Percentiles rank a stretch among this genome's conserved stretches.
These are phyloP conservation scores for Cottoperca gobio DNA, from an alignment of 2,797 vertebrate genomes.

Conservation along the genomic window DNA sequence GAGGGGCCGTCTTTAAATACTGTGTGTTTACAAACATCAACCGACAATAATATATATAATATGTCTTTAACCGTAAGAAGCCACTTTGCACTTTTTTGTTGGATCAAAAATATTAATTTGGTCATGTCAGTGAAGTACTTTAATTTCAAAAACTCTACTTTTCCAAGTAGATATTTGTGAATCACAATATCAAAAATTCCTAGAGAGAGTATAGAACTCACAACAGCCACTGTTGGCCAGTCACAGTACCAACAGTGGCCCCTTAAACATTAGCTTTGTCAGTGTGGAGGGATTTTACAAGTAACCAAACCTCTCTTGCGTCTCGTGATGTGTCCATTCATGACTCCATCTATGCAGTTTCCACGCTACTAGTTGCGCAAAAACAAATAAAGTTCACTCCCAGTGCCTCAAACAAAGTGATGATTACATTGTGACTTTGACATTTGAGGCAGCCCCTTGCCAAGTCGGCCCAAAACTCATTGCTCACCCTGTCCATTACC, in stretches of 20 bases:
- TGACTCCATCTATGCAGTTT: conserved; percentile 55
- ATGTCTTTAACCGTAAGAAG: no score
- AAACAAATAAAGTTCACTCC: conserved; percentile 64
- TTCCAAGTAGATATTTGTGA: background rate
- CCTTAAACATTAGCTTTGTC: conserved; percentile 12
- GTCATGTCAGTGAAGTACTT: background rate
- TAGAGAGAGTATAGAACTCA: background rate
- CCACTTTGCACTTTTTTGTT: background rate
- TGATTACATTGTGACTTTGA: conserved; percentile 75
- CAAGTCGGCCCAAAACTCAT: conserved; percentile 73
- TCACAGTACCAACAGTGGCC: background rate
- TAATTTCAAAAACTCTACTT: background rate
- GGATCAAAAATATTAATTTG: background rate
- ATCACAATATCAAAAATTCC: background rate
- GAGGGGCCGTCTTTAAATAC: no score
- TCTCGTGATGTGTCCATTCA: conserved; percentile 48
- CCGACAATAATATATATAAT: no score
- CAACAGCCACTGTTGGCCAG: no score
- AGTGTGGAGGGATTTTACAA: background rate
- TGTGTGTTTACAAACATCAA: no score
- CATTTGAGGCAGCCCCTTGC: conserved; percentile 66
- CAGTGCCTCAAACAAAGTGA: conserved; percentile 56
- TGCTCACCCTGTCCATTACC: conserved; percentile 78
- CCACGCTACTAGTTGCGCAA: conserved; percentile 52
- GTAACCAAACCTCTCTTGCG: background rate